phyloP scores from a whole-genome alignment of 2,888 invertebrate species.

The Sinohyriopsis cumingii region DNA sequence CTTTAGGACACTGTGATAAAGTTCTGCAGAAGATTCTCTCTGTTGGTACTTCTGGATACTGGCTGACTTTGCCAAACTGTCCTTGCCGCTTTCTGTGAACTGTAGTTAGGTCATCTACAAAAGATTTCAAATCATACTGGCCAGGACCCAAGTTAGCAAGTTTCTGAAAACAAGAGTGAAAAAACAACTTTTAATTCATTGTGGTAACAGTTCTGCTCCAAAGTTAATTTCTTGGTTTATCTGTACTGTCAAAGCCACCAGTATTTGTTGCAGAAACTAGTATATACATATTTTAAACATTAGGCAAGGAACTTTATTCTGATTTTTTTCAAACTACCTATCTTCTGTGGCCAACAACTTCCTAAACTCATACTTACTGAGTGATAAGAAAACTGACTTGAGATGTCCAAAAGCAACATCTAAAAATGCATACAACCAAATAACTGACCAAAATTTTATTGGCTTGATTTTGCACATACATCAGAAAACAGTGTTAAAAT shows the following conservation, averaged over 20 bases:
- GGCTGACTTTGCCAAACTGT: conserved; percentile 65
- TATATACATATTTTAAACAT: background rate
- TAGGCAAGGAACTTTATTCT: background rate
- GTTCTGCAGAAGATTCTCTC: conserved; percentile 64
- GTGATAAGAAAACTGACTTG: no score
- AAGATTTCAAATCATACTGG: conserved; percentile 63
- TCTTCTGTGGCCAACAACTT: no score
- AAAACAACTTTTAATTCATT: background rate
- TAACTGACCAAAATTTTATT: no score
- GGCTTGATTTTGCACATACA: no score
- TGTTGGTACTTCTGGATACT: conserved; percentile 60
- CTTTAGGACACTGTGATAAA: conserved; percentile 61
- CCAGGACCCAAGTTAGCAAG: conserved; percentile 62
- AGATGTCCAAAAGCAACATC: no score
- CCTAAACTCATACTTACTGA: no score
- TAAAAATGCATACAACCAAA: no score
- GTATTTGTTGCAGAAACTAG: background rate
- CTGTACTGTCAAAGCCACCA: background rate
- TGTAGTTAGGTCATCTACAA: conserved; percentile 57
- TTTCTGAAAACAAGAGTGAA: conserved; percentile 45
- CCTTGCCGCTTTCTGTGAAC: conserved; percentile 61
- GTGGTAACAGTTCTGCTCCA: background rate
- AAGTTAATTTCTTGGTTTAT: background rate
- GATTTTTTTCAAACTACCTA: no score
- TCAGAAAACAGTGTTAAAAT: no score